Percentiles rank a stretch among this genome's conserved stretches.
Conservation (phyloP, 2,888 invertebrate species). For the Phoronis australis region DNA sequence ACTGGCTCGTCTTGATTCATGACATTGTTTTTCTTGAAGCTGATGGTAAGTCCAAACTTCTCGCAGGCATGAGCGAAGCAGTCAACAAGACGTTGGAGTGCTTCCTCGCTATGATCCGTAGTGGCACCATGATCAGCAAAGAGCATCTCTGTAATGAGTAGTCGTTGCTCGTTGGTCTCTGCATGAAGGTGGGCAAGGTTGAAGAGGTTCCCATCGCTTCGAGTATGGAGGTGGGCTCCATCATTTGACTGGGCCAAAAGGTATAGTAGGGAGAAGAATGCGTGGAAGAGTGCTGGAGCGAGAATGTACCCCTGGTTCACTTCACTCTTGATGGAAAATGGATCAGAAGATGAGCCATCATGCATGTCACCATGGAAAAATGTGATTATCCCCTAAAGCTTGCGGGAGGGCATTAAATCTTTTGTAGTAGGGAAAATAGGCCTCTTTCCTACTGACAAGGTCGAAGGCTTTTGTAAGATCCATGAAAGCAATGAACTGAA, state of each 20-base stretch:
- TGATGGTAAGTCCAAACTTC: conserved; percentile 2
- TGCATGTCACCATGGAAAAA: too few relatives aligned
- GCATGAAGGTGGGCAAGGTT: conserved; percentile 1
- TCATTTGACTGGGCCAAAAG: too few relatives aligned
- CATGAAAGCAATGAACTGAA: too few relatives aligned
- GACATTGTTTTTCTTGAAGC: not conserved
- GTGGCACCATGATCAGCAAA: conserved; percentile 4
- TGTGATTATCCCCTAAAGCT: too few relatives aligned
- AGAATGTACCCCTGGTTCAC: not conserved
- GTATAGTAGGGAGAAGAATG: too few relatives aligned
- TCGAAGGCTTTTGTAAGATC: too few relatives aligned
- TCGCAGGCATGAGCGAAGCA: not conserved
- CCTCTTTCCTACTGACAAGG: too few relatives aligned
- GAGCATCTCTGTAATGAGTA: not conserved
- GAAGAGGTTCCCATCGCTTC: conserved; percentile 3
- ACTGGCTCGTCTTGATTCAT: too few relatives aligned
- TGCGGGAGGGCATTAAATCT: too few relatives aligned
- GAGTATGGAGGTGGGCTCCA: conserved; percentile 1
- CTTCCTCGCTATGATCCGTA: not conserved
- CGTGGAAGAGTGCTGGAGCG: not conserved
- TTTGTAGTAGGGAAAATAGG: too few relatives aligned
- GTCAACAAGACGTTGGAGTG: not conserved
- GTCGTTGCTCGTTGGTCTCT: conserved; percentile 1
- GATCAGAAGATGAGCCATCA: not conserved
- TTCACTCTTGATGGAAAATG: too few relatives aligned